Evolutionary conservation across 2,888 invertebrate species (phyloP).

Genomic region (Smittia aterrima): DNA sequence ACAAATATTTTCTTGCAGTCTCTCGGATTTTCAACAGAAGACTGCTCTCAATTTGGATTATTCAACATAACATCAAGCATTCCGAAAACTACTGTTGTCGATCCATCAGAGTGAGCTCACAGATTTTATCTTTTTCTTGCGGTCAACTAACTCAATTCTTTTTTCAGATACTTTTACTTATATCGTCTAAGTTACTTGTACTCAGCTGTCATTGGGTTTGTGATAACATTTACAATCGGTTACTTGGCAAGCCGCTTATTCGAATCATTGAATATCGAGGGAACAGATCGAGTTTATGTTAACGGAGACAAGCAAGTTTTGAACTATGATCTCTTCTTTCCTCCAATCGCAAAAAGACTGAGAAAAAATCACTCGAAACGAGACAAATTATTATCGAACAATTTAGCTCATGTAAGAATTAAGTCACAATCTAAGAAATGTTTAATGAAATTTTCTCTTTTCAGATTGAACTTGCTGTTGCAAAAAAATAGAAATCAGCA

Average conservation of each 20-base stretch:
- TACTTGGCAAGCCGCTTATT: constrained; percentile 55
- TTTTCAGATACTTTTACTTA: constrained; percentile 60
- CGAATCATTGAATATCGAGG: constrained; percentile 49
- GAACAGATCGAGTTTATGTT: constrained; percentile 48
- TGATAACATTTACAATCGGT: constrained; percentile 57
- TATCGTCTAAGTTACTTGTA: constrained; percentile 72
- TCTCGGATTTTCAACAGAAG: constrained; percentile 61
- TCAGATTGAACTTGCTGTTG: background rate
- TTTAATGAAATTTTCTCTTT: background rate
- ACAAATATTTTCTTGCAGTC: constrained; percentile 45
- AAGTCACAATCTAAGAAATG: background rate
- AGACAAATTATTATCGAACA: background rate
- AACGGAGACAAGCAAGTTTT: constrained; percentile 47
- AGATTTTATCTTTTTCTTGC: background rate
- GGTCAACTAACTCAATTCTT: no score
- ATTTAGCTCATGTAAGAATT: background rate
- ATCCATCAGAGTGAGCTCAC: background rate
- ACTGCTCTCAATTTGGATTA: constrained; percentile 53
- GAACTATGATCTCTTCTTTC: constrained; percentile 62
- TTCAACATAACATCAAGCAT: constrained; percentile 23
- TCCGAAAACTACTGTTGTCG: background rate
- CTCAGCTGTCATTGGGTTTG: constrained; percentile 61
- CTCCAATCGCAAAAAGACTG: constrained; percentile 57
- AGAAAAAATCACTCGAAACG: background rate
- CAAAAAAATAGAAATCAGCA: no score